Evolutionary conservation across 2,113 vertebrate genomes (phyloP), one percentile per base, ranked within the genome.

Genomic region (Dasyprocta punctata): DNA sequence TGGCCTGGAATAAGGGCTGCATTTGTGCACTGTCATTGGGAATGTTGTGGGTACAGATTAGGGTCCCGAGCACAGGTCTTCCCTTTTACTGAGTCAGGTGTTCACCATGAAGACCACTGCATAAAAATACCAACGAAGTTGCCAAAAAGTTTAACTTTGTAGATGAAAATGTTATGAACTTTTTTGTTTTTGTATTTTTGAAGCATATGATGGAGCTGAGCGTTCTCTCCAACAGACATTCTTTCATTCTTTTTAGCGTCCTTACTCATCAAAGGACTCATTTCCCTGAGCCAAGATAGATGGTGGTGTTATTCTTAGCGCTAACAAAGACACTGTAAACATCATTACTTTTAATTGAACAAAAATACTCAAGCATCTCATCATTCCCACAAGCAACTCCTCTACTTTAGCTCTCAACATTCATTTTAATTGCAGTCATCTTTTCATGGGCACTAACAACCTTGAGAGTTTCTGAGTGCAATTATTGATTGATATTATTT

Each of bases 331-430:
- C 28, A 47, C 20, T 10, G 0, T 92, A 97, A 97, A 95, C 83
- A 97, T 75, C 61, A 67, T 83, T 94, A 84, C 47, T 93, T 92
- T 96, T 94, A 95, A 93, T 93, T 95, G 73, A 97, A 88, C 60
- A 60, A 86, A 96, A 86, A 65, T 71, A 16, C 44, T 95, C 86
- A 89, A 71, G 87, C 77, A 67, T 19, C 69, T 61, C 58, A 33
- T 84, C 77, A 90, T 92, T 14, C 56, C 52, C 69, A 85, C 1
- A 60, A 89, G 69, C 10, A n/a, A 20, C 77, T 80, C 81, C 84
- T 41, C 19, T 58, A 63, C 78, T 87, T 95, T 12, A 73, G 47
- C 47, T 92, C 71, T 88, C 28, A 71, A 1, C 17, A 65, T 78
- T 92, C 26, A 82, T 92, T 81, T 92, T 94, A 90, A 95, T 90